phyloP scores from a whole-genome alignment of 2,797 vertebrate species.

The Odontamblyopus lacepedii region DNA sequence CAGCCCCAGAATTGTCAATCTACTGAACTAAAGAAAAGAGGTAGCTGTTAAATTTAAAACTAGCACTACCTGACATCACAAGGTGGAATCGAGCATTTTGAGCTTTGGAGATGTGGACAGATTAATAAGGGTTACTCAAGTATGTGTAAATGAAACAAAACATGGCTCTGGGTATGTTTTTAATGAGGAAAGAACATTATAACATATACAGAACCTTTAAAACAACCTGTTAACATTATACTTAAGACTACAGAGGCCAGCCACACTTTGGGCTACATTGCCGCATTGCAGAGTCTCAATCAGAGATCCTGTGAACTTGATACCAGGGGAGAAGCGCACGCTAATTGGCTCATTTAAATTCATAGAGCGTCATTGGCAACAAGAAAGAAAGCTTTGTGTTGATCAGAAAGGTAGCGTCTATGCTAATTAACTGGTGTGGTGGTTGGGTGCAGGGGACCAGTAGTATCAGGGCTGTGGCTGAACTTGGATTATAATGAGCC shows the following conservation, averaged over 20 bases:
- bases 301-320: conserved; percentile 58
- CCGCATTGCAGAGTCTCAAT: conserved; percentile 59
- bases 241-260: conserved; percentile 27
- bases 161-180: too few species aligned
- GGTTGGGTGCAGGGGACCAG: conserved; percentile 57
- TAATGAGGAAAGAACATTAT: too few species aligned
- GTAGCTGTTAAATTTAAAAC: too few species aligned
- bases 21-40: too few species aligned
- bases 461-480: conserved; percentile 49
- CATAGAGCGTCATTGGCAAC: conserved; percentile 61
- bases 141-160: too few species aligned
- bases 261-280: conserved; percentile 43
- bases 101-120: too few species aligned
- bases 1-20: too few species aligned
- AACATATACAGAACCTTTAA: background rate
- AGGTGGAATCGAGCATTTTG: too few species aligned
- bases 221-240: background rate
- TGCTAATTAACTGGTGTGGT: conserved; percentile 69
- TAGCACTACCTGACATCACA: too few species aligned
- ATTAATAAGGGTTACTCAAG: too few species aligned
- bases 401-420: conserved; percentile 73
- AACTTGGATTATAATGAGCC: conserved; percentile 47
- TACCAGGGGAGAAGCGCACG: conserved; percentile 52
- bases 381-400: conserved; percentile 68
- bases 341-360: conserved; percentile 80